Conservation (phyloP, 1,140 invertebrate species). For the Arion vulgaris region DNA sequence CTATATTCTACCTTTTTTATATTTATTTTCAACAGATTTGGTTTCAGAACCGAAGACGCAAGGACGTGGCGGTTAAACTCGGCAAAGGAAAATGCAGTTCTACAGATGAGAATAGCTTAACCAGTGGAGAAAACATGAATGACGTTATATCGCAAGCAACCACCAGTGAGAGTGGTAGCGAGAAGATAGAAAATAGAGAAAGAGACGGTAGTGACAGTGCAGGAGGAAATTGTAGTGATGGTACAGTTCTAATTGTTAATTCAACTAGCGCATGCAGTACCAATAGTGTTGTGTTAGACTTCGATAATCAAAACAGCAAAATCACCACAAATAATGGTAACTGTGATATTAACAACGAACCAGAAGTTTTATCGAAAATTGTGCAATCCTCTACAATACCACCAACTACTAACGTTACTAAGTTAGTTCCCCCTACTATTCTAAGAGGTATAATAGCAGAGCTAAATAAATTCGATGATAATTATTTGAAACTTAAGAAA, state of each 20-base stretch:
- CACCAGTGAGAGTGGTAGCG: neutral
- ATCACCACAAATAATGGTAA: conserved; percentile 5
- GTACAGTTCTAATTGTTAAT: neutral
- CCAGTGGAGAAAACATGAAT: neutral
- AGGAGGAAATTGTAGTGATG: conserved; percentile 14
- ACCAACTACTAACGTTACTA: neutral
- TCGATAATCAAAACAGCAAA: neutral
- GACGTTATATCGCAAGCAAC: no score
- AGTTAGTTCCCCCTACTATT: conserved; percentile 59
- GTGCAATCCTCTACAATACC: conserved; percentile 21
- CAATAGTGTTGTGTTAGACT: neutral
- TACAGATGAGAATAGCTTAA: conserved; percentile 43
- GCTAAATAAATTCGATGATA: conserved; percentile 61
- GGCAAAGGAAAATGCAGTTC: conserved; percentile 39
- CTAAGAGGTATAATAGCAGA: conserved; percentile 65
- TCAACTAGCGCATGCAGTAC: no score
- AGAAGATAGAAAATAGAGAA: neutral
- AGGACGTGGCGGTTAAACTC: conserved; percentile 61
- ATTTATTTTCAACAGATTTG: conserved; percentile 62
- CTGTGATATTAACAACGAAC: conserved; percentile 26
- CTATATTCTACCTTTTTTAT: no score
- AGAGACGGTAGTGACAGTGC: conserved; percentile 36
- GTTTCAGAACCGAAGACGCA: conserved; percentile 69
- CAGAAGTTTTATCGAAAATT: neutral
- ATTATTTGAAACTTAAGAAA: conserved; percentile 57